phyloP scores from a whole-genome alignment of 1,140 invertebrate species.

The Bursaphelenchus mucronatus region DNA sequence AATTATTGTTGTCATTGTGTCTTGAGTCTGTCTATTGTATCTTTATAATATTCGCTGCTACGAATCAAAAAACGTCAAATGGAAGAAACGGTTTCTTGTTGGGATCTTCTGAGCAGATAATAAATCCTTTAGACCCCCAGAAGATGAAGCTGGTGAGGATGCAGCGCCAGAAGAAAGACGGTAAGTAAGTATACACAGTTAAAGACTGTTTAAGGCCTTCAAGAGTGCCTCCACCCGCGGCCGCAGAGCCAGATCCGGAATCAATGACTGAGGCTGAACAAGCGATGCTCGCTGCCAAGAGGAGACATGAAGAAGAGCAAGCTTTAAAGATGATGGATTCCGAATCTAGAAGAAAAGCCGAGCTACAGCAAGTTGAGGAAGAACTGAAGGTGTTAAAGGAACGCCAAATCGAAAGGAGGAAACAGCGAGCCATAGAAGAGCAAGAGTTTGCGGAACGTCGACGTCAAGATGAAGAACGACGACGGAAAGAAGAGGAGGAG shows the following conservation, averaged over 20 bases:
- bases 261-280: constrained; percentile 47
- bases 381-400: constrained; percentile 39
- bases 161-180: constrained; percentile 15
- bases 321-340: constrained; percentile 41
- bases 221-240: constrained; percentile 35
- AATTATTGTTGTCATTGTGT: no score
- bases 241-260: constrained; percentile 32
- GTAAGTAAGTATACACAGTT: background rate
- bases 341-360: constrained; percentile 35
- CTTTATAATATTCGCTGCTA: constrained; percentile 2
- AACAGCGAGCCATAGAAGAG: constrained; percentile 46
- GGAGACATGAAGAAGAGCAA: constrained; percentile 50
- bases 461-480: constrained; percentile 49
- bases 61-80: constrained; percentile 1
- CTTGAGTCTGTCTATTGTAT: background rate
- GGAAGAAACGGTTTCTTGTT: background rate
- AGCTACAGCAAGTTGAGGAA: constrained; percentile 38
- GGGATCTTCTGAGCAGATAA: background rate
- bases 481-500: constrained; percentile 31
- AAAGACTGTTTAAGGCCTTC: constrained; percentile 1
- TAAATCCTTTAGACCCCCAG: no score
- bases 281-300: constrained; percentile 49
- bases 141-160: background rate
- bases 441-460: constrained; percentile 47
- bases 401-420: constrained; percentile 36